phyloP scores from a whole-genome alignment of 2,888 invertebrate genomes.

The Eristalis intricaria region DNA sequence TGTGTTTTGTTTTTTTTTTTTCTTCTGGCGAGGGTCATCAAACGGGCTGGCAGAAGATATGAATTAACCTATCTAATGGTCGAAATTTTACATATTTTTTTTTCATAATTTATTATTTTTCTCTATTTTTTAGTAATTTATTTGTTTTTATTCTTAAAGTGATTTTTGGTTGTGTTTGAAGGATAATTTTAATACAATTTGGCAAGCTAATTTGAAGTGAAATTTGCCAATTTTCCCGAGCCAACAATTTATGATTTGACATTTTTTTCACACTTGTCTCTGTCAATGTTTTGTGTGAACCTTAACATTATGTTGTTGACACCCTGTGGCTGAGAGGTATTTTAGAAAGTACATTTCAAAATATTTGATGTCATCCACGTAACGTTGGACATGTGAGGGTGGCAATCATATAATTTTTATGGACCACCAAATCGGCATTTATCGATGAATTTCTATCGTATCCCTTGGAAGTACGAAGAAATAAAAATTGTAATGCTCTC shows the following conservation, averaged over 20 bases:
- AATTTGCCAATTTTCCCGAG: conserved; percentile 12
- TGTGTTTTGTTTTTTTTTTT: not conserved
- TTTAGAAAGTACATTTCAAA: not conserved
- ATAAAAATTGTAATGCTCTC: too few relatives aligned
- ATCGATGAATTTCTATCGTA: too few relatives aligned
- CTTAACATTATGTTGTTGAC: not conserved
- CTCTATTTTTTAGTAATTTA: too few relatives aligned
- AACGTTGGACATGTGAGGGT: too few relatives aligned
- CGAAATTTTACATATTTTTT: too few relatives aligned
- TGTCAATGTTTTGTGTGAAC: not conserved
- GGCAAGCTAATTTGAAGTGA: not conserved
- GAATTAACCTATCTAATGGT: not conserved
- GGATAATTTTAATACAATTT: not conserved
- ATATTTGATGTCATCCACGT: too few relatives aligned
- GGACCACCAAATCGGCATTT: too few relatives aligned
- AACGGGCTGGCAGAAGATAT: not conserved
- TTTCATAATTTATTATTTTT: too few relatives aligned
- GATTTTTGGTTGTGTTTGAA: not conserved
- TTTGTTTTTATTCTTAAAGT: not conserved
- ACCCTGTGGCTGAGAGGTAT: not conserved
- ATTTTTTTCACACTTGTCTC: not conserved
- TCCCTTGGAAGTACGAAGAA: too few relatives aligned
- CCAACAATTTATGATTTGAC: not conserved
- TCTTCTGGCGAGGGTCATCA: conserved; percentile 25
- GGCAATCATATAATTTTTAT: too few relatives aligned